phyloP scores from a whole-genome alignment of 2,888 invertebrate species.

The Sarcophaga rosellei region DNA sequence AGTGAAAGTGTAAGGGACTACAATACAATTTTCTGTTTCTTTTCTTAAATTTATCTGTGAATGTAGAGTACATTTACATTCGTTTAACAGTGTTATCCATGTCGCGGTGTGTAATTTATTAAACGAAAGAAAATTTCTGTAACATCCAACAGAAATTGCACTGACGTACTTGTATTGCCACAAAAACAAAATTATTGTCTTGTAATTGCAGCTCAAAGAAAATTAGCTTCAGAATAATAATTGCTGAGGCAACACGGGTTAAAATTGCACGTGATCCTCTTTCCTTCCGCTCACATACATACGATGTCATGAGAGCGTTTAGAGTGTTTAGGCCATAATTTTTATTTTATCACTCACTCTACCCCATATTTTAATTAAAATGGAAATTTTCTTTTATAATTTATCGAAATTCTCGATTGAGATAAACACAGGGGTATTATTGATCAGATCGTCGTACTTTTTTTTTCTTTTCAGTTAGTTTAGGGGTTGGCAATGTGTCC shows the following conservation, averaged over 20 bases:
- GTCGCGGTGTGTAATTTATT: no score
- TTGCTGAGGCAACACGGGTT: neutral
- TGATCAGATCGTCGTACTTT: neutral
- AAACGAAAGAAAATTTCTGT: no score
- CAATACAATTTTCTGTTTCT: neutral
- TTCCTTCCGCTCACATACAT: neutral
- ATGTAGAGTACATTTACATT: neutral
- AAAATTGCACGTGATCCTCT: conserved; percentile 39
- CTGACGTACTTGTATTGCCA: neutral
- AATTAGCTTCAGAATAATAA: conserved; percentile 39
- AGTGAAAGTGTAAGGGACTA: no score
- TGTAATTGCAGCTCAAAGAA: conserved; percentile 55
- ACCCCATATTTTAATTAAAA: conserved; percentile 52
- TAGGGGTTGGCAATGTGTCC: neutral
- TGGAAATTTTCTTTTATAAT: conserved; percentile 42
- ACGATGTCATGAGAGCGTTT: neutral
- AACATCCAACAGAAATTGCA: neutral
- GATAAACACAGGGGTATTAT: neutral
- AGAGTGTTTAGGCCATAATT: neutral
- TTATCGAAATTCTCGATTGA: neutral
- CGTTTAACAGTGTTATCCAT: neutral
- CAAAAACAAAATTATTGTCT: conserved; percentile 23
- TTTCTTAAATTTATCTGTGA: neutral
- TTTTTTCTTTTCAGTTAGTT: neutral
- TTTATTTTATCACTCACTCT: neutral